Evolutionary conservation across 2,113 vertebrate species (phyloP).

Genomic region (Circaetus gallicus): DNA sequence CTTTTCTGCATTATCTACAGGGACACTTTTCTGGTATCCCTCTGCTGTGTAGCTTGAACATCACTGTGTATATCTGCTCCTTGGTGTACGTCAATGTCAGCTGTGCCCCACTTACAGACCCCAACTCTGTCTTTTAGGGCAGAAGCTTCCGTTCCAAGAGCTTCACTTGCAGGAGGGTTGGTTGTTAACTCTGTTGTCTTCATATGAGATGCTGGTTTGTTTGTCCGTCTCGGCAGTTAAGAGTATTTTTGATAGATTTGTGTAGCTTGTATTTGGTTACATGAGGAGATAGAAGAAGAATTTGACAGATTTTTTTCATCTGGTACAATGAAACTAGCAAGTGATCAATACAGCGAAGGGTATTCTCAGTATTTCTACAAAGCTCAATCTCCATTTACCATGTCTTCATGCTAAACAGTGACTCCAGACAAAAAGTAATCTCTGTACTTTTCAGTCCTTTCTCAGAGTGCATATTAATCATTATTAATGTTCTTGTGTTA

Average conservation of each 20-base stretch:
- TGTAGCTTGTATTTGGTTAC: neutral
- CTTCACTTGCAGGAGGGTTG: neutral
- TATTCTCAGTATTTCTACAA: neutral
- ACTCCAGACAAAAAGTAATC: neutral
- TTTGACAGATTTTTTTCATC: neutral
- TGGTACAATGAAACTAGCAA: neutral
- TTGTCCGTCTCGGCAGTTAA: neutral
- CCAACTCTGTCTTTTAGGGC: neutral
- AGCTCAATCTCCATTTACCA: neutral
- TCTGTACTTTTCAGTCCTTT: neutral
- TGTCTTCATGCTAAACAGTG: neutral
- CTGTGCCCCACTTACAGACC: neutral
- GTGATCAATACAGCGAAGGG: fast-evolving
- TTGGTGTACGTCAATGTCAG: neutral
- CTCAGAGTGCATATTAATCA: neutral
- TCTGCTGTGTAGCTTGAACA: neutral
- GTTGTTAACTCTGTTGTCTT: neutral
- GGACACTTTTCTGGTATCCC: neutral
- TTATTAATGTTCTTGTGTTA: neutral
- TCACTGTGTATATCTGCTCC: neutral
- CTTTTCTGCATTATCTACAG: neutral
- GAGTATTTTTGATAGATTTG: neutral
- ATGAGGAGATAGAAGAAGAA: neutral
- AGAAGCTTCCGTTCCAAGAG: neutral
- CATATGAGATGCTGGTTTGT: neutral